phyloP scores from a whole-genome alignment of 1,140 invertebrate species.

The Calliphora vicina region DNA sequence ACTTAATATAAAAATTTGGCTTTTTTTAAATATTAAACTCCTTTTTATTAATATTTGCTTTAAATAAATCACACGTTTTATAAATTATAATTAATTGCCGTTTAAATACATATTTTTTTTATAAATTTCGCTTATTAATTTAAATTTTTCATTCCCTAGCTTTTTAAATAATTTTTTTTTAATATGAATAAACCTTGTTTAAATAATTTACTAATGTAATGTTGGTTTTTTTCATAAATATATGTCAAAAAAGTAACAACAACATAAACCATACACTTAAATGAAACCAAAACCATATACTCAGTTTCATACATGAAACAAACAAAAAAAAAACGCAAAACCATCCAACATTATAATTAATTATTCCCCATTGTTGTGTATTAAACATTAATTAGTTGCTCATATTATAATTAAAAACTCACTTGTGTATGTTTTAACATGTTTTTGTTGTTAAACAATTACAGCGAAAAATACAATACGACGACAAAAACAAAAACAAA shows the following conservation, averaged over 20 bases:
- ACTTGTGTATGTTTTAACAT: constrained; percentile 29
- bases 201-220: neutral
- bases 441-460: too few species aligned
- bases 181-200: too few species aligned
- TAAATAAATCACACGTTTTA: too few species aligned
- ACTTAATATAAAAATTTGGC: too few species aligned
- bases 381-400: constrained; percentile 27
- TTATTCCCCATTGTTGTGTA: constrained; percentile 29
- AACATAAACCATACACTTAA: neutral
- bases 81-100: too few species aligned
- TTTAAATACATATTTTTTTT: too few species aligned
- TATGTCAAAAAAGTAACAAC: neutral
- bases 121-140: too few species aligned
- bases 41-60: neutral
- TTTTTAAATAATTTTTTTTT: too few species aligned
- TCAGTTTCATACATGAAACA: neutral
- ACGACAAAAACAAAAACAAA: too few species aligned
- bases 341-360: neutral
- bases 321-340: neutral
- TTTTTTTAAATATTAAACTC: too few species aligned
- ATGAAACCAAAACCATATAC: neutral
- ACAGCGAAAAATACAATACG: neutral
- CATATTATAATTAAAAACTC: constrained; percentile 36
- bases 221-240: too few species aligned
- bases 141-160: neutral